Base-by-base conservation (phyloP, 2,888 invertebrate genomes). In the Drosophila infuscata region DNA sequence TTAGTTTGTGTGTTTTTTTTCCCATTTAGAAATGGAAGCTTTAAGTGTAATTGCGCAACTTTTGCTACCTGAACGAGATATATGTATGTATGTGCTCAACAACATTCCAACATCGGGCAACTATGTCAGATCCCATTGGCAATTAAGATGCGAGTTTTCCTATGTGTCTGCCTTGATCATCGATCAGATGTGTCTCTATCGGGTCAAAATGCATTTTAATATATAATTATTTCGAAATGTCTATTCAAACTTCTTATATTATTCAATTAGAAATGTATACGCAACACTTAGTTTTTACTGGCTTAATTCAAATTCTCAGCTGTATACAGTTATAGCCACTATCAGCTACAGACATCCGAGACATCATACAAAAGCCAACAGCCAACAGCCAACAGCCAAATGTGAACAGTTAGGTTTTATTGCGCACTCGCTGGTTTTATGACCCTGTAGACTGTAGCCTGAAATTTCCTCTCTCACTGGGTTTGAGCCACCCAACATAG, bases 361-460 rank as follows among this genome's bases (percentile, higher is more conserved):
- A 53, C 20, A 25, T 3, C 15, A 8, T n/a, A 25, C 43, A 60
- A 69, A 65, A 52, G 46, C 64, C 71, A 67, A 58, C 53, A 83
- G 67, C 83, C 71, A 67, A 58, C 53, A 83, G 67, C 83, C 71
- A 67, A 58, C 53, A 83, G 67, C 83, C 68, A 81, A 77, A 89
- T 75, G 72, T 78, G 65, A 75, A 68, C 84, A 78, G 88, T 83
- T 83, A 64, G 75, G 78, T 89, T 89, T 82, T 81, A 83, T 87
- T 38, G 82, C 62, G 49, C 81, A 83, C 80, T 83, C 83, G 76
- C 68, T 76, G 83, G 62, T 78, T 87, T 83, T 81, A 88, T 74
- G 84, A 66, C 71, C 63, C 71, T 65, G 83, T 69, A 77, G 71
- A 88, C 84, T 68, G 71, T 88, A 76, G 70, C 48, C 66, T 61